Evolutionary conservation across 2,113 vertebrate genomes (phyloP).

Genomic region (Bubo scandiacus): DNA sequence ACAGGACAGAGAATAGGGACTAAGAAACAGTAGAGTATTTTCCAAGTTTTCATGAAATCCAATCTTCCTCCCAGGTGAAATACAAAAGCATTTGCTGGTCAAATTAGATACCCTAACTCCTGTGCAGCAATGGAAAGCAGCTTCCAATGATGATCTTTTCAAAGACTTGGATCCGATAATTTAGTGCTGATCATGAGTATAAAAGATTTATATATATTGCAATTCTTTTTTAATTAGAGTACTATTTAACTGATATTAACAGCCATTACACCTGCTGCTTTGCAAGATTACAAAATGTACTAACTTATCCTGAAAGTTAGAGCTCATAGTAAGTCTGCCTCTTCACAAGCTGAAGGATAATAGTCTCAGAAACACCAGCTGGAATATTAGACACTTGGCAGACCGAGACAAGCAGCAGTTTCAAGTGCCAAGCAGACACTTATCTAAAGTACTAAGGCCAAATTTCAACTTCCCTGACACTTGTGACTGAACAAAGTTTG

Average conservation of each 20-base stretch:
- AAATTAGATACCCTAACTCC: background rate
- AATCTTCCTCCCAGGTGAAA: background rate
- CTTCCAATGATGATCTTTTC: background rate
- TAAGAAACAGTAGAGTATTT: background rate
- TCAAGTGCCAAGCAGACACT: slow-evolving; percentile 42
- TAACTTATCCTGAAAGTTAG: background rate
- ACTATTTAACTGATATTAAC: background rate
- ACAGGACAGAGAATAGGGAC: background rate
- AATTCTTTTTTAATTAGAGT: background rate
- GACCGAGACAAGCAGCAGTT: background rate
- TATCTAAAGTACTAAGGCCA: slow-evolving; percentile 35
- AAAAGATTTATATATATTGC: background rate
- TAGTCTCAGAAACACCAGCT: background rate
- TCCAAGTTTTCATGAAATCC: background rate
- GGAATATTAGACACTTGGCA: slow-evolving; percentile 15
- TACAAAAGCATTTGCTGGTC: background rate
- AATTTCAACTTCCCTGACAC: slow-evolving; percentile 38
- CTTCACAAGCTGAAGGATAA: background rate
- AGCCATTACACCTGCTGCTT: slow-evolving; percentile 12
- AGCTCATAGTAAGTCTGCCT: background rate
- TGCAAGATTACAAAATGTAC: background rate
- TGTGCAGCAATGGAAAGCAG: background rate
- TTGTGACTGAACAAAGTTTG: slow-evolving; percentile 30
- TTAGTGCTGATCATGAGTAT: background rate
- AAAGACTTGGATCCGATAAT: background rate